Conservation (phyloP, 2,888 invertebrate species). For the Cyclophora punctaria region DNA sequence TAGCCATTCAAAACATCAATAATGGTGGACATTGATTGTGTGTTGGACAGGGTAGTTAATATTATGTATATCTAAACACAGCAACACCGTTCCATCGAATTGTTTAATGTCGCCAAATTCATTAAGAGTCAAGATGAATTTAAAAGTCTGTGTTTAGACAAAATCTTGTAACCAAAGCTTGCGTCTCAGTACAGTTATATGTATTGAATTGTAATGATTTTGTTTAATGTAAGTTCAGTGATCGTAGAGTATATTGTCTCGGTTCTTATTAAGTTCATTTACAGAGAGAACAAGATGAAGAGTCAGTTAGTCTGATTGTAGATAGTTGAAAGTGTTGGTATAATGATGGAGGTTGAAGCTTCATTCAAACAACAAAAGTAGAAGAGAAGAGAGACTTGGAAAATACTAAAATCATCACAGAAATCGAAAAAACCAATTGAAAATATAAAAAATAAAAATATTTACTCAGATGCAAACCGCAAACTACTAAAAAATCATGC, state of each 20-base stretch:
- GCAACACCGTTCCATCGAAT: constrained; percentile 13
- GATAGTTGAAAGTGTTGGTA: constrained; percentile 51
- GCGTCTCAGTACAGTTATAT: constrained; percentile 47
- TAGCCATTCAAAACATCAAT: constrained; percentile 27
- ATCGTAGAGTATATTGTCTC: constrained; percentile 26
- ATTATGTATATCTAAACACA: constrained; percentile 14
- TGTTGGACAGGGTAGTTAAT: constrained; percentile 11
- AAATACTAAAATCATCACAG: constrained; percentile 44
- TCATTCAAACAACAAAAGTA: constrained; percentile 35
- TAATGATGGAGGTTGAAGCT: constrained; percentile 58
- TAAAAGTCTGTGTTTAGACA: constrained; percentile 17
- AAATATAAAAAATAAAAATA: constrained; percentile 24
- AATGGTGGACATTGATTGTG: constrained; percentile 1
- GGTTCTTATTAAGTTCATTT: constrained; percentile 54
- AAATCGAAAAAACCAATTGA: constrained; percentile 33
- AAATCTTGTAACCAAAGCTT: constrained; percentile 38
- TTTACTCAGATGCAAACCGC: constrained; percentile 35
- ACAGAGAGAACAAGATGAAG: constrained; percentile 40
- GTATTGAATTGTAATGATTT: constrained; percentile 13
- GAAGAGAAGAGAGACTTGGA: constrained; percentile 30
- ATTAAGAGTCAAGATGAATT: constrained; percentile 1
- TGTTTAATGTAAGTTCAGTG: constrained; percentile 21
- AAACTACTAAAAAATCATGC: constrained; percentile 50
- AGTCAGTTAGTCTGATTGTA: constrained; percentile 42
- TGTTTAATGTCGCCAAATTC: constrained; percentile 4